Evolutionary conservation across 2,113 vertebrate genomes (phyloP), one percentile per base, ranked within the genome.

Genomic region (Tragulus kanchil): DNA sequence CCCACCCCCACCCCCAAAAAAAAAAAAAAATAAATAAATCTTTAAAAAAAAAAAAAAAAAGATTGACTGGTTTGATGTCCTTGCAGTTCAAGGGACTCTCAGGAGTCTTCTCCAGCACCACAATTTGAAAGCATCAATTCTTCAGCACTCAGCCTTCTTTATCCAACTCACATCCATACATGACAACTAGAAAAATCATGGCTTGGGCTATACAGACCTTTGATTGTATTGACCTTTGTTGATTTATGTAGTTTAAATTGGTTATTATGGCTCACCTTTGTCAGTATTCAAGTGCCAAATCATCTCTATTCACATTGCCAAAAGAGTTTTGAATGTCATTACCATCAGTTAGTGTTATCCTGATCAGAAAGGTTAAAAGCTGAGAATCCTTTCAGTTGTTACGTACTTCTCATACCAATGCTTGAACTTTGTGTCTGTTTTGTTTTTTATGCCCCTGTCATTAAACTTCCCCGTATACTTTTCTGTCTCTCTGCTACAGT

Each of bases 361-460:
- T 78, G 12, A 78, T 54, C 26, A 42, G 54, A 86, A 86, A 36
- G 25, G 69, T 58, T 67, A 85, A 19, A 82, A 82, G 21, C 6
- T 3, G 12, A n/a, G 15, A 73, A 45, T 23, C 19, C 79, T 62
- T 71, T 75, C 31, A 61, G 25, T 8, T 96, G 62, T n/a, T 65
- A 7, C n/a, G 10, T 65, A 28, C 14, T 15, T 82, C 31, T 5
- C 8, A 45, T 89, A 50, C 7, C 26, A 69, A 5, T 42, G 12
- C 73, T 96, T 78, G n/a, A 42, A 16, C 85, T 85, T 79, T 77
- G 1, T 67, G 26, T 36, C 56, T 95, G 21, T 88, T 86, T 88
- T 36, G 1, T 58, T 61, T 86, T 15, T 90, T 75, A 25, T 67
- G 1, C 3, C 11, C 65, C 5, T 87, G 17, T 21, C 28, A 5